phyloP scores from a whole-genome alignment of 2,888 invertebrate species.

The Zygaena filipendulae region DNA sequence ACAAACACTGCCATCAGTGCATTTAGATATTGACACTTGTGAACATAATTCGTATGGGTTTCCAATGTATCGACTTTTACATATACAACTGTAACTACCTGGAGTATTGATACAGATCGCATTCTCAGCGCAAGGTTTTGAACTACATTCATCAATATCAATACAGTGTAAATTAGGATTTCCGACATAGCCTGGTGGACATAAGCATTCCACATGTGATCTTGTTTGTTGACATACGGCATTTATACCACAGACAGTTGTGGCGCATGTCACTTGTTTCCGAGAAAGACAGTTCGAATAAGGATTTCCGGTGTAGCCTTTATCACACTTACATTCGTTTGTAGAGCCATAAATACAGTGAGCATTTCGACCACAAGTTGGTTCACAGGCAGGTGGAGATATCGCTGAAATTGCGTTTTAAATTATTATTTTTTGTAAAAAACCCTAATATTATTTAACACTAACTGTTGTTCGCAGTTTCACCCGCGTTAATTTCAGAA shows the following conservation, averaged over 20 bases:
- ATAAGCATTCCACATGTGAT: conserved; percentile 82
- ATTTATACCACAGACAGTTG: conserved; percentile 78
- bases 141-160: conserved; percentile 85
- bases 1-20: conserved; percentile 76
- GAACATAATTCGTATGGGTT: conserved; percentile 90
- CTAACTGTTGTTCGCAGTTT: too few species aligned
- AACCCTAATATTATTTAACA: conserved; percentile 2
- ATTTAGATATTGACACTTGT: conserved; percentile 74
- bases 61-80: conserved; percentile 84
- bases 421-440: conserved; percentile 6
- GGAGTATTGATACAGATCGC: conserved; percentile 91
- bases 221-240: conserved; percentile 83
- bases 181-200: conserved; percentile 85
- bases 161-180: conserved; percentile 89
- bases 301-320: conserved; percentile 88
- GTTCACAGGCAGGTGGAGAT: conserved; percentile 80
- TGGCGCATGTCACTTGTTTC: conserved; percentile 76
- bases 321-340: conserved; percentile 85
- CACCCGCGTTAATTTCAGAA: too few species aligned
- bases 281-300: conserved; percentile 82
- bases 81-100: conserved; percentile 90
- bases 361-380: conserved; percentile 83
- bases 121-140: conserved; percentile 83
- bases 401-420: conserved; percentile 79
- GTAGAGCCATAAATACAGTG: conserved; percentile 86